These are phyloP conservation scores for Pandemis corylana DNA, from an alignment of 2,888 invertebrate genomes.

Conservation along the genomic window DNA sequence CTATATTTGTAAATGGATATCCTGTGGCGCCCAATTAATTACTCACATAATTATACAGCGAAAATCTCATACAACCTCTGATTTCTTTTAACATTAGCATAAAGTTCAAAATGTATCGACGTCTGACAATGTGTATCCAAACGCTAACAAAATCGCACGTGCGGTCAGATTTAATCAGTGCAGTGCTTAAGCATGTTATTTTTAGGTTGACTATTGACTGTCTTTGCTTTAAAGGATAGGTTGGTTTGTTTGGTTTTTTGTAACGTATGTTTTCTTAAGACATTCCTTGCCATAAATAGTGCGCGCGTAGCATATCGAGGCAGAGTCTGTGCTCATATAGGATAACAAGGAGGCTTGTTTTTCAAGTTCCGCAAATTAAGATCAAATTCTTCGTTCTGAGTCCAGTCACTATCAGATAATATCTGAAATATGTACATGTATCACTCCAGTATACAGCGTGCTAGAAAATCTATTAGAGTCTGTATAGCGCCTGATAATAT, in stretches of 20 bases:
- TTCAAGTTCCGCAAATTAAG: conserved; percentile 10
- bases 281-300: conserved; percentile 81
- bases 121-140: conserved; percentile 23
- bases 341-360: conserved; percentile 25
- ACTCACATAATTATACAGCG: conserved; percentile 46
- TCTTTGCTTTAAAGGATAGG: conserved; percentile 41
- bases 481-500: too few species aligned
- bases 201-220: conserved; percentile 51
- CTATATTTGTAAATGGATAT: conserved; percentile 59
- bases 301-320: conserved; percentile 63
- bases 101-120: conserved; percentile 32
- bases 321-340: conserved; percentile 24
- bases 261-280: conserved; percentile 72
- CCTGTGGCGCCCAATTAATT: conserved; percentile 62
- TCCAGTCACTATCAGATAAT: background rate
- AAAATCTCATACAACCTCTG: conserved; percentile 29
- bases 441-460: background rate
- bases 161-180: conserved; percentile 28
- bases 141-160: conserved; percentile 11
- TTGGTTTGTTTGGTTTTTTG: conserved; percentile 51
- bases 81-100: conserved; percentile 25
- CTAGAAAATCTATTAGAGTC: too few species aligned
- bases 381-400: background rate
- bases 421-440: background rate
- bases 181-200: conserved; percentile 13